Evolutionary conservation across 2,113 vertebrate species (phyloP).

Genomic region (Puffinus mauretanicus): DNA sequence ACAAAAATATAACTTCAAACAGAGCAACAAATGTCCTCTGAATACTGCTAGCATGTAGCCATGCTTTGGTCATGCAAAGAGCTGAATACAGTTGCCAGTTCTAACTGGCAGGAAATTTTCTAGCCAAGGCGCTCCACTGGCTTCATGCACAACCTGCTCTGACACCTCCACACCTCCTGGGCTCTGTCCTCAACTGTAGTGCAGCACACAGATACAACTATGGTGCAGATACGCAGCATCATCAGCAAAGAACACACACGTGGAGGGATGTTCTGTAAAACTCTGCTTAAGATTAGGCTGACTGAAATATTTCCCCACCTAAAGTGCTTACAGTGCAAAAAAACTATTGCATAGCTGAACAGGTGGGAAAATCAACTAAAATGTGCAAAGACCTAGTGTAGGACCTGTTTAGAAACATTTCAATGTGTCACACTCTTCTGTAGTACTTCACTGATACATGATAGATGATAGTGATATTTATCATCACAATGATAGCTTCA

Average conservation of each 20-base stretch:
- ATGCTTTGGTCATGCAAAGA: background rate
- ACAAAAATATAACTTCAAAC: background rate
- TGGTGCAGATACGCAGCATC: background rate
- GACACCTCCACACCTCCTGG: background rate
- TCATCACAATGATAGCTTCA: background rate
- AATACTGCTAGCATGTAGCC: background rate
- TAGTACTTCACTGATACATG: background rate
- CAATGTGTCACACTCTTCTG: background rate
- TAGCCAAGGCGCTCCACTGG: accelerated
- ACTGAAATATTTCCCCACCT: background rate
- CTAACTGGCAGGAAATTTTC: background rate
- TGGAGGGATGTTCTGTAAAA: background rate
- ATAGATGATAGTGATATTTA: background rate
- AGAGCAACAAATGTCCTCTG: background rate
- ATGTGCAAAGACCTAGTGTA: background rate
- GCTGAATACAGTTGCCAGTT: background rate
- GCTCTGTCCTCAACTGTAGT: background rate
- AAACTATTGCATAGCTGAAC: background rate
- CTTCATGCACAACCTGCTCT: background rate
- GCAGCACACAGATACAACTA: too few relatives aligned
- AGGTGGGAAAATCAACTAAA: background rate
- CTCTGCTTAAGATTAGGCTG: background rate
- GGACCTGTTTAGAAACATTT: background rate
- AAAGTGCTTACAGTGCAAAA: background rate
- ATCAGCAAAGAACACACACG: background rate